These are phyloP conservation scores for Cyprinodon brontotheroides DNA, from an alignment of 2,113 vertebrate species.

Conservation along the genomic window DNA sequence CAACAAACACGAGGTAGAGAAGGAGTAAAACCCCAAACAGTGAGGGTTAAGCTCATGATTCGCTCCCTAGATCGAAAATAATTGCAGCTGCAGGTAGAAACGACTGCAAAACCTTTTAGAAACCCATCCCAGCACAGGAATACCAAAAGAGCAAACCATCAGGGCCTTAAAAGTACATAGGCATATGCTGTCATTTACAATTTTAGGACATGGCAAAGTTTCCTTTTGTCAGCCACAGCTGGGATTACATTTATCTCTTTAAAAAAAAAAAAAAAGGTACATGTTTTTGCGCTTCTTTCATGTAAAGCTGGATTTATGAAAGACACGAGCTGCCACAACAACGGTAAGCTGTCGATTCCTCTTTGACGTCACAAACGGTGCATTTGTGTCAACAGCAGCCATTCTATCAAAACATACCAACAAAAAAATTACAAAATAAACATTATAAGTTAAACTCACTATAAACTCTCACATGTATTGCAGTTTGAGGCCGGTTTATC, in stretches of 20 bases:
- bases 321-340: conserved; percentile 49
- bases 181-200: conserved; percentile 31
- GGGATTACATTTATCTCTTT: conserved; percentile 10
- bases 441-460: conserved; percentile 40
- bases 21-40: conserved; percentile 35
- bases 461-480: background rate
- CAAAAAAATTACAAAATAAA: conserved; percentile 10
- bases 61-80: conserved; percentile 3
- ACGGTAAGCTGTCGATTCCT: background rate
- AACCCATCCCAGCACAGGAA: background rate
- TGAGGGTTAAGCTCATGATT: conserved; percentile 16
- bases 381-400: conserved; percentile 1
- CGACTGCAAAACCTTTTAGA: conserved; percentile 23
- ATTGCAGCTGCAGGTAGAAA: conserved; percentile 42
- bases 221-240: conserved; percentile 22
- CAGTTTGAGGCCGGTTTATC: conserved; percentile 27
- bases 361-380: conserved; percentile 4
- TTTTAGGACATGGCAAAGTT: conserved; percentile 26
- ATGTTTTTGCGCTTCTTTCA: conserved; percentile 18
- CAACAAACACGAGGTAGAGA: conserved; percentile 64
- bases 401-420: background rate
- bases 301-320: conserved; percentile 6
- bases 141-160: conserved; percentile 31
- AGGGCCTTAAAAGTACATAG: conserved; percentile 50
- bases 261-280: conserved; percentile 13